A percentile compares a stretch with the other conserved stretches of the same genome.
phyloP scores from a whole-genome alignment of 2,113 vertebrate species.

The Paraplagusia blochii region DNA sequence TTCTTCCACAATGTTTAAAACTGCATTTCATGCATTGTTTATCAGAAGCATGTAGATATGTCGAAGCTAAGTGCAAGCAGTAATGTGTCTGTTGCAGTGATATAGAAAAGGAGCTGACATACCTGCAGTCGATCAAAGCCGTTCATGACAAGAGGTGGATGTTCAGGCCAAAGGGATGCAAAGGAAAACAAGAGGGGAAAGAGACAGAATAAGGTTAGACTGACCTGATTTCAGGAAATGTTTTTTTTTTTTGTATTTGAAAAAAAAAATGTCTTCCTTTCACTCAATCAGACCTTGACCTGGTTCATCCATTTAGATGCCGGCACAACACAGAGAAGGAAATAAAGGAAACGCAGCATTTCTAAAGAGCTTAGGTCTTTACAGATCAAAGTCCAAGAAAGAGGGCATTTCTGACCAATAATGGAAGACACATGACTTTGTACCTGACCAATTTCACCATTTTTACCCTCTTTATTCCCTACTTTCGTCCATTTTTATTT shows the following conservation, averaged over 20 bases:
- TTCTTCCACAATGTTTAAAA: too few relatives aligned
- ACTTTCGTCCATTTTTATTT: slow-evolving; percentile 19
- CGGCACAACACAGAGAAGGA: too few relatives aligned
- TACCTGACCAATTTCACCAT: slow-evolving; percentile 7
- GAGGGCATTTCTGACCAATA: slow-evolving; percentile 27
- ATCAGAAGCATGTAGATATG: too few relatives aligned
- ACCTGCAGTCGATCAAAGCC: slow-evolving; percentile 51
- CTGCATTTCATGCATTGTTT: too few relatives aligned
- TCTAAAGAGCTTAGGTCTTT: slow-evolving; percentile 2
- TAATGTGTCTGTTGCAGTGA: not conserved
- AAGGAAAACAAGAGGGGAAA: not conserved
- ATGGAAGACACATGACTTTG: slow-evolving; percentile 41
- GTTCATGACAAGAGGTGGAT: slow-evolving; percentile 27
- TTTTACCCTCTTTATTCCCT: slow-evolving; percentile 3
- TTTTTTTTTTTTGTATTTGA: slow-evolving; percentile 28
- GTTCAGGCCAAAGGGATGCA: slow-evolving; percentile 25
- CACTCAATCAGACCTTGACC: too few relatives aligned
- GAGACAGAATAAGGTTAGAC: slow-evolving; percentile 32
- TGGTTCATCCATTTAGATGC: too few relatives aligned
- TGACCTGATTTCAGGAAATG: slow-evolving; percentile 14
- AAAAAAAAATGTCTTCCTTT: not conserved
- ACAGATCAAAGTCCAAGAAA: slow-evolving; percentile 36
- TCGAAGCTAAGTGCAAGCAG: not conserved
- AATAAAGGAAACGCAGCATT: too few relatives aligned
- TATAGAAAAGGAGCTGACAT: slow-evolving; percentile 50